Evolutionary conservation across 2,888 invertebrate species (phyloP).

Genomic region (Dynastes tityus): DNA sequence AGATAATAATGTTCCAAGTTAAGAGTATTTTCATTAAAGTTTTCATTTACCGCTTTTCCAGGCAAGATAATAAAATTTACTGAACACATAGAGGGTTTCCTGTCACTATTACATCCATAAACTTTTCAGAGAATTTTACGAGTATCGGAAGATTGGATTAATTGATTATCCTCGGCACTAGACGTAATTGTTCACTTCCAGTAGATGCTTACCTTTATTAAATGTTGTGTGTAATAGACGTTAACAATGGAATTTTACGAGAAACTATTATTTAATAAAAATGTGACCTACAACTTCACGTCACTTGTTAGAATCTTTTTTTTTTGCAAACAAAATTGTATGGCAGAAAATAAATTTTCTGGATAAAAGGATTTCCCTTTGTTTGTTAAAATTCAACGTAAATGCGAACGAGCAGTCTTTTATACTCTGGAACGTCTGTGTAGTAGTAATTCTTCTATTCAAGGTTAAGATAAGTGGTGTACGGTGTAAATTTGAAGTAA

Average conservation of each 20-base stretch:
- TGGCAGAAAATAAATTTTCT: no score
- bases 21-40: slow-evolving; percentile 43
- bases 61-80: slow-evolving; percentile 34
- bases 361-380: no score
- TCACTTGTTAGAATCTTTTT: no score
- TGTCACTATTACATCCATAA: background rate
- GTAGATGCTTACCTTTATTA: background rate
- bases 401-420: background rate
- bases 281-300: no score
- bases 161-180: background rate
- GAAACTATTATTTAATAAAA: no score
- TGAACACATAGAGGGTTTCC: background rate
- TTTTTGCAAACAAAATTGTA: no score
- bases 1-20: slow-evolving; percentile 24
- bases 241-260: background rate
- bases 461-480: slow-evolving; percentile 37
- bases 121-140: slow-evolving; percentile 26
- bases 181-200: background rate
- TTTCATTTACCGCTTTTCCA: slow-evolving; percentile 32
- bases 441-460: slow-evolving; percentile 26
- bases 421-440: background rate
- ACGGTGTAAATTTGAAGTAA: slow-evolving; percentile 48
- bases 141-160: slow-evolving; percentile 11
- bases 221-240: background rate
- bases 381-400: slow-evolving; percentile 15